These are phyloP conservation scores for Scaptomyza montana DNA, from an alignment of 1,140 invertebrate species.

Conservation along the genomic window DNA sequence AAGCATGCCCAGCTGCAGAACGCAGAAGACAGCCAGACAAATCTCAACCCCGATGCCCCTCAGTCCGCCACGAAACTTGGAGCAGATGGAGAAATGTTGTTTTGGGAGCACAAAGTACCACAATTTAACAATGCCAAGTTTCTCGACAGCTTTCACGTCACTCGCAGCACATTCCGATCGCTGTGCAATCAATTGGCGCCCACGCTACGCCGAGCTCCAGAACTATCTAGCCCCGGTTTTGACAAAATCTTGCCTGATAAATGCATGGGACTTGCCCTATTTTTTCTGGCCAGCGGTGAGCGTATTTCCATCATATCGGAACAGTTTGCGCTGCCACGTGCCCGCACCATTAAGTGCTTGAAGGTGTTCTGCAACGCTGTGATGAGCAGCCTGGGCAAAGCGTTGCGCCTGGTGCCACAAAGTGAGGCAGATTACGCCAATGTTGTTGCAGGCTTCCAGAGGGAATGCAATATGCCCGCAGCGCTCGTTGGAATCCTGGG, in stretches of 20 bases:
- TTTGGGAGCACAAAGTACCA: slow-evolving; percentile 48
- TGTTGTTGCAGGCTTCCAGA: slow-evolving; percentile 59
- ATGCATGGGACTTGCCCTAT: slow-evolving; percentile 64
- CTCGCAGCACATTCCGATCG: slow-evolving; percentile 58
- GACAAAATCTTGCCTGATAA: slow-evolving; percentile 47
- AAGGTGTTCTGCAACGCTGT: slow-evolving; percentile 68
- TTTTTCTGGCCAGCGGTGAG: slow-evolving; percentile 67
- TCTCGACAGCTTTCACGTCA: slow-evolving; percentile 62
- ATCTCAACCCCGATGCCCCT: background rate
- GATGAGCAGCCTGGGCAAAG: slow-evolving; percentile 53
- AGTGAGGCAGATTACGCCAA: slow-evolving; percentile 49
- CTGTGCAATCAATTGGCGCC: slow-evolving; percentile 59
- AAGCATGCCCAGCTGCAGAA: slow-evolving; percentile 42
- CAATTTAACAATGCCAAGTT: slow-evolving; percentile 58
- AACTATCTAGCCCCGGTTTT: slow-evolving; percentile 8
- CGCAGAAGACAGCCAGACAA: slow-evolving; percentile 9
- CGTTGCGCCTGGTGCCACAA: slow-evolving; percentile 56
- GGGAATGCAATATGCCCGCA: slow-evolving; percentile 69
- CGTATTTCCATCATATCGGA: slow-evolving; percentile 53
- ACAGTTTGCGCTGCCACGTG: slow-evolving; percentile 55
- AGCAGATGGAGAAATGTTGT: slow-evolving; percentile 9
- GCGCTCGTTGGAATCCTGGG: slow-evolving; percentile 64
- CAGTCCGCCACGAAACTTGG: background rate
- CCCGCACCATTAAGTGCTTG: slow-evolving; percentile 47
- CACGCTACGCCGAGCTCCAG: slow-evolving; percentile 36